phyloP scores from a whole-genome alignment of 2,888 invertebrate species.

The Hetaerina titia region DNA sequence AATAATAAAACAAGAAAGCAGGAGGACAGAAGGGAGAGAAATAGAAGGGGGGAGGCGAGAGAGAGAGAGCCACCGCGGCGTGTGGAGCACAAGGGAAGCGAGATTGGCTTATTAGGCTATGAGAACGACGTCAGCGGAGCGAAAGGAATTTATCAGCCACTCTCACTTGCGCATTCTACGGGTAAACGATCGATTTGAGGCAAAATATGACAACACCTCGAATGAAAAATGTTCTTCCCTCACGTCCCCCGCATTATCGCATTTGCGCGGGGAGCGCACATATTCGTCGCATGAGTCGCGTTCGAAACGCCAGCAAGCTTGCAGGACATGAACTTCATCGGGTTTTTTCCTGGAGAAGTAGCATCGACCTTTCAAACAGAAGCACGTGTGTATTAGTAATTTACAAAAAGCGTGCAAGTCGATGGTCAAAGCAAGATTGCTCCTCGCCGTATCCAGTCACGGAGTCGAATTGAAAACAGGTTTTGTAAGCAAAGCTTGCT shows the following conservation, averaged over 20 bases:
- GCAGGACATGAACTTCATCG: neutral
- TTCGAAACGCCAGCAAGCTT: neutral
- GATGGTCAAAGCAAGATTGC: constrained; percentile 5
- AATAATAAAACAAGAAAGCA: neutral
- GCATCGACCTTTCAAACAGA: constrained; percentile 1
- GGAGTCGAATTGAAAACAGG: neutral
- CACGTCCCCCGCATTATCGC: neutral
- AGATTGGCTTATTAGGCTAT: neutral
- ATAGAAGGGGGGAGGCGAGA: neutral
- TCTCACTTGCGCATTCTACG: neutral
- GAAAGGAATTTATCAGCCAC: constrained; percentile 32
- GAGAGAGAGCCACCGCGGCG: neutral
- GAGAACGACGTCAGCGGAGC: neutral
- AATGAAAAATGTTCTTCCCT: neutral
- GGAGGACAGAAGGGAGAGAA: neutral
- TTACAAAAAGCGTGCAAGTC: neutral
- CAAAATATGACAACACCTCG: constrained; percentile 10
- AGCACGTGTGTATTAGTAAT: neutral
- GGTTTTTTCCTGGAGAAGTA: neutral
- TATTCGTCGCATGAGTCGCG: neutral
- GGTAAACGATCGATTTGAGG: neutral
- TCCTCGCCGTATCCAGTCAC: neutral
- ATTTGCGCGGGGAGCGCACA: neutral
- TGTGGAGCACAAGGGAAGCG: neutral
- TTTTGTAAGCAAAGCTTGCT: neutral